Percentiles rank a stretch among this genome's conserved stretches.
phyloP scores from a whole-genome alignment of 2,113 vertebrate species.

The Promerops cafer region DNA sequence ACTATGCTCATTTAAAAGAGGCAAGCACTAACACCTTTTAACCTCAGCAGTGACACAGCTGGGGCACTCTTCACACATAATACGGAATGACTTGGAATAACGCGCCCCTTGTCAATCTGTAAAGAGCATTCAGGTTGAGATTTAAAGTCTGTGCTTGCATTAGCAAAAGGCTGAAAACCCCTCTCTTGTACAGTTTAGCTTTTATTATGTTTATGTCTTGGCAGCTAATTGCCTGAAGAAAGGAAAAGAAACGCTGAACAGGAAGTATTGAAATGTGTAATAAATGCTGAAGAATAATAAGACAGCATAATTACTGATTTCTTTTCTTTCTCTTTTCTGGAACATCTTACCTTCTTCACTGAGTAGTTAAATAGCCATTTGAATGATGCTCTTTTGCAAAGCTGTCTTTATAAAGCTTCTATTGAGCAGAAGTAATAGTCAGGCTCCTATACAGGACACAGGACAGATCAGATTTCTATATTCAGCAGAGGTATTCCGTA shows the following conservation, averaged over 20 bases:
- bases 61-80: conserved; percentile 61
- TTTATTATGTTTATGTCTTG: conserved; percentile 54
- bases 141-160: conserved; percentile 18
- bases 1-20: conserved; percentile 66
- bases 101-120: conserved; percentile 48
- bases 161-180: conserved; percentile 10
- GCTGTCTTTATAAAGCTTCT: not conserved
- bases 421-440: not conserved
- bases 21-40: conserved; percentile 64
- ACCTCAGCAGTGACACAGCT: conserved; percentile 67
- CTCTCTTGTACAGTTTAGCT: conserved; percentile 35
- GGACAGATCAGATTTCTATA: not conserved
- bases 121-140: conserved; percentile 46
- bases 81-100: conserved; percentile 50
- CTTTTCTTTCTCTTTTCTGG: not conserved
- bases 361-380: conserved; percentile 4
- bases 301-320: conserved; percentile 17
- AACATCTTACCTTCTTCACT: not conserved
- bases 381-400: not conserved
- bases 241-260: not conserved
- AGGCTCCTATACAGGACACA: not conserved
- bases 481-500: not conserved
- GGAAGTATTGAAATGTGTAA: conserved; percentile 18
- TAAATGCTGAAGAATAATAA: conserved; percentile 28
- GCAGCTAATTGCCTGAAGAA: conserved; percentile 47